Base-by-base conservation (phyloP, 2,113 vertebrate species). In the Rhadina sibilatrix region DNA sequence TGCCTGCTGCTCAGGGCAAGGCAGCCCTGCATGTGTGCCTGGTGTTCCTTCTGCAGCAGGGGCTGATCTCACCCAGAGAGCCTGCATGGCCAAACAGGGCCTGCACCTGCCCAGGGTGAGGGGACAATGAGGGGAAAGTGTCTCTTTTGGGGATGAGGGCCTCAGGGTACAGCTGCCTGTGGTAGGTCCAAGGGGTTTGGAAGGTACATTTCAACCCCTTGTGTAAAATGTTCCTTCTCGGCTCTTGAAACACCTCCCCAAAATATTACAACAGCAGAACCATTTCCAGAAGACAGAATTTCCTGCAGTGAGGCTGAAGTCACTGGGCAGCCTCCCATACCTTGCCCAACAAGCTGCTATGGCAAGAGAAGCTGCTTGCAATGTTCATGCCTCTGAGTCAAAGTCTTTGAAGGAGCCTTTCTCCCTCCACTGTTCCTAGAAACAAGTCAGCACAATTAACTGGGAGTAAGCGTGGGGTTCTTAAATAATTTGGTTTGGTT, bases 21-120 rank as follows among this genome's bases (percentile, higher is more conserved):
- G 66, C 25, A 16, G 2, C 0, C 4, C 33, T 60, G 79, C 33
- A 9, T 1, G 1, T 64, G 76, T 22, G 83, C 21, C 24, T 56
- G 9, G 0, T 40, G 38, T 6, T 59, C 42, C 52, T n/a, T 18
- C 71, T n/a, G 3, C 49, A 24, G 16, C 4, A 0, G 23, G 19
- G 33, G 15, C 31, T 8, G 7, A 11, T 23, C 19, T 71, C 61
- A 16, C 69, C 59, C 89, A 37, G 53, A 59, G 37, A 61, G 37
- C 47, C 71, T 12, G 3, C 16, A 1, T 5, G 33, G 46, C 47
- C 74, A 7, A 52, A 68, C 28, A 52, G 12, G 52, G 37, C 30
- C 40, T 2, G 35, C 5, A 4, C 47, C 18, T 42, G 33, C 35
- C 22, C 6, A 0, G 11, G 0, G 0, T n/a, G 76, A 75, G 30